These are phyloP conservation scores for Tragelaphus scriptus DNA, from an alignment of 2,113 vertebrate species.

Conservation along the genomic window DNA sequence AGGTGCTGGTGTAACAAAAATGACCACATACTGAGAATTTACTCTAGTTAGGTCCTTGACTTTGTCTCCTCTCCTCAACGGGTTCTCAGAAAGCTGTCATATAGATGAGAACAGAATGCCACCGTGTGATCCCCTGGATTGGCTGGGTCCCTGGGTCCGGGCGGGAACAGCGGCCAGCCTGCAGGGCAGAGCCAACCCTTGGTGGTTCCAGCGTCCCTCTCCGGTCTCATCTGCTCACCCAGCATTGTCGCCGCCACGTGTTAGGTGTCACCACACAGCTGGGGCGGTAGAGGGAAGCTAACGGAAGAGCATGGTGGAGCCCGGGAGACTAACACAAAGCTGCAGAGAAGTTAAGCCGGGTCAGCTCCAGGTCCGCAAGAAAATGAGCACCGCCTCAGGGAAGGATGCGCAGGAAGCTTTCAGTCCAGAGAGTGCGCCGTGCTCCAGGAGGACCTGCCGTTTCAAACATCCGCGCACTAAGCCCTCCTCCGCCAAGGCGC, in stretches of 20 bases:
- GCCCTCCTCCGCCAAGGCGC: neutral
- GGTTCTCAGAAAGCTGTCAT: neutral
- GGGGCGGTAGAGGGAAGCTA: neutral
- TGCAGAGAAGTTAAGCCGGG: neutral
- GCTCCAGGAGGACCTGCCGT: accelerated
- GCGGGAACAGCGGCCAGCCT: neutral
- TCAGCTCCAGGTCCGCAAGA: neutral
- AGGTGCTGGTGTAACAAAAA: neutral
- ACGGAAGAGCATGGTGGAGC: neutral
- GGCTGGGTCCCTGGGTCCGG: neutral
- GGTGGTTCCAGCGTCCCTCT: neutral
- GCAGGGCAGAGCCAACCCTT: neutral
- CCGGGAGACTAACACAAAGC: neutral
- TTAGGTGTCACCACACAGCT: constrained; percentile 37
- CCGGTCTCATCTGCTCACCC: constrained; percentile 6
- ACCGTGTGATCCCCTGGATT: neutral
- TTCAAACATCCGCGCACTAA: accelerated
- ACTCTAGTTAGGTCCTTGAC: neutral
- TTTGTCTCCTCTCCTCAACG: neutral
- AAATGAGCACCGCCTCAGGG: neutral
- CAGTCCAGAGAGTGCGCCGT: neutral
- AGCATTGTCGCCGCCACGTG: neutral
- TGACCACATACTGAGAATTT: neutral
- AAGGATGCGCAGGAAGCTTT: accelerated
- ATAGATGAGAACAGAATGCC: neutral